phyloP scores from a whole-genome alignment of 2,888 invertebrate genomes.

The Drosophila helvetica region DNA sequence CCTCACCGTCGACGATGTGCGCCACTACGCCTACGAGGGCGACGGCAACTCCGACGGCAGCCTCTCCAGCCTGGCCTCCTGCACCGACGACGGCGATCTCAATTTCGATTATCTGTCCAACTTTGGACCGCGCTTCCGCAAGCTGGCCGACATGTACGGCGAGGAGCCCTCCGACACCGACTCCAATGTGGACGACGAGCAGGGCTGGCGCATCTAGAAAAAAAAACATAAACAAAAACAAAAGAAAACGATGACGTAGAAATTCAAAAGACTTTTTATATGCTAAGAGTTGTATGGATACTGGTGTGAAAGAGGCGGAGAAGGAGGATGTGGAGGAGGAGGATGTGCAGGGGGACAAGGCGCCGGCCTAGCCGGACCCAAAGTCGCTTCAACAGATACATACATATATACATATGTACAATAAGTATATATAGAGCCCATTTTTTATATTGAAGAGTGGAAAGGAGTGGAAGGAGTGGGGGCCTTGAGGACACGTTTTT shows the following conservation, averaged over 20 bases:
- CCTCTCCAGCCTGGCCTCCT: conserved; percentile 95
- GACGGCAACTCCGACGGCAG: conserved; percentile 97
- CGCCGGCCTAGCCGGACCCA: conserved; percentile 48
- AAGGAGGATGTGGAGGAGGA: conserved; percentile 13
- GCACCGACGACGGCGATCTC: conserved; percentile 96
- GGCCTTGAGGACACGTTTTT: conserved; percentile 50
- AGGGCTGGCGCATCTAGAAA: conserved; percentile 89
- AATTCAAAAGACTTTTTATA: conserved; percentile 74
- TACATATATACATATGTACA: conserved; percentile 33
- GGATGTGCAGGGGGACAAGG: conserved; percentile 28
- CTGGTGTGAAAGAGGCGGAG: conserved; percentile 24
- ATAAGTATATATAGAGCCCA: conserved; percentile 36
- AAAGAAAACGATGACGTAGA: conserved; percentile 29
- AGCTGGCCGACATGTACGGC: conserved; percentile 97
- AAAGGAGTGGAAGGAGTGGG: conserved; percentile 47
- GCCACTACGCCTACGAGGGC: conserved; percentile 99
- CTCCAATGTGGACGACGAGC: conserved; percentile 90
- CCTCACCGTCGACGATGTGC: conserved; percentile 96
- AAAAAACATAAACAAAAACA: conserved; percentile 22
- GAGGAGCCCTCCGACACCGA: conserved; percentile 93
- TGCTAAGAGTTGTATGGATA: conserved; percentile 54
- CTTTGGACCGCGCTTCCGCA: conserved; percentile 98
- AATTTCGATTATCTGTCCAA: conserved; percentile 97
- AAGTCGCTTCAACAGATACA: conserved; percentile 43
- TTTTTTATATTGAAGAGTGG: conserved; percentile 56